phyloP scores from a whole-genome alignment of 2,888 invertebrate species.

The Octodonta nipae region DNA sequence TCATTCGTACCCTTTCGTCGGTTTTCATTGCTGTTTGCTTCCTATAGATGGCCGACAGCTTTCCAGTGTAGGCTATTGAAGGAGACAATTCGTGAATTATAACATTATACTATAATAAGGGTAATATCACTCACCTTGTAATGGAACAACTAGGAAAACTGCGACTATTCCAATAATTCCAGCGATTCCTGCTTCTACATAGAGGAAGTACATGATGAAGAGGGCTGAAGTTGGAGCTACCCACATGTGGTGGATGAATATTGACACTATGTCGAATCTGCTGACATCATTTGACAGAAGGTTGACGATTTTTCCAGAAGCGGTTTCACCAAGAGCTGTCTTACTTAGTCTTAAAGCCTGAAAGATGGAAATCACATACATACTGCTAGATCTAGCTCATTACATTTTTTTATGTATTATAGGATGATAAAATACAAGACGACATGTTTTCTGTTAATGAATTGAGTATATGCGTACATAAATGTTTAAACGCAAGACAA shows the following conservation, averaged over 20 bases:
- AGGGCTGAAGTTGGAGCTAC: constrained; percentile 56
- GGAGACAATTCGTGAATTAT: background rate
- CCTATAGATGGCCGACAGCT: constrained; percentile 51
- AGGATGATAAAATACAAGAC: too few relatives aligned
- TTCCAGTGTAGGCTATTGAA: constrained; percentile 47
- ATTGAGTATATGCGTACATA: too few relatives aligned
- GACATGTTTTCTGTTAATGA: too few relatives aligned
- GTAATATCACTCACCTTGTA: constrained; percentile 51
- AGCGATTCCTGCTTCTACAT: constrained; percentile 57
- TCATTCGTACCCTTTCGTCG: constrained; percentile 78
- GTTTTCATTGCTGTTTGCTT: constrained; percentile 71
- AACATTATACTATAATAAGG: background rate
- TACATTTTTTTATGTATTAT: too few relatives aligned
- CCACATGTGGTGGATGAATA: constrained; percentile 80
- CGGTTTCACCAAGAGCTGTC: constrained; percentile 54
- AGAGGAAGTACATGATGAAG: constrained; percentile 67
- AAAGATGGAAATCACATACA: constrained; percentile 6
- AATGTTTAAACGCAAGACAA: too few relatives aligned
- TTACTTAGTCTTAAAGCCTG: constrained; percentile 60
- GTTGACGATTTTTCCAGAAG: constrained; percentile 85
- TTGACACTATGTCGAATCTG: constrained; percentile 74
- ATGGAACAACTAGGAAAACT: constrained; percentile 65
- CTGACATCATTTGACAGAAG: constrained; percentile 87
- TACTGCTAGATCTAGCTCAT: too few relatives aligned
- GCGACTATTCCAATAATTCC: constrained; percentile 66